Conservation (phyloP, 2,113 vertebrate species). For the Silurus glanis region DNA sequence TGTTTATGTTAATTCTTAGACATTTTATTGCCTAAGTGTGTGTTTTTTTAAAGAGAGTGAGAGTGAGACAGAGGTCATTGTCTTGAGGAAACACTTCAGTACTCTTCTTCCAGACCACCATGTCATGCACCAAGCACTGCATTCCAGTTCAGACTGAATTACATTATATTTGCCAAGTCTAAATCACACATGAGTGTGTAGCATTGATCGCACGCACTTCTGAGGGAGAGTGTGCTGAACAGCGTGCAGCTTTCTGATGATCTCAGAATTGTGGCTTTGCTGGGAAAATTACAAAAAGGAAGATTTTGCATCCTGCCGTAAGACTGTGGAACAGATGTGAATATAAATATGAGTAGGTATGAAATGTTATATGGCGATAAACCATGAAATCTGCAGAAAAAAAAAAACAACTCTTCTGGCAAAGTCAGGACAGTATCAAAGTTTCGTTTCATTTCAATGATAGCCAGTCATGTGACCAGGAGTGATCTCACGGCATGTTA, state of each 20-base stretch:
- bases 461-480: constrained; percentile 27
- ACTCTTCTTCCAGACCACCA: constrained; percentile 47
- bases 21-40: constrained; percentile 28
- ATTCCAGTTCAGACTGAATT: constrained; percentile 45
- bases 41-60: constrained; percentile 6
- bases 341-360: constrained; percentile 17
- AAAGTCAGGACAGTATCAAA: constrained; percentile 18
- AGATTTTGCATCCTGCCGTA: not conserved
- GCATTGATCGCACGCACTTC: constrained; percentile 37
- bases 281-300: constrained; percentile 24
- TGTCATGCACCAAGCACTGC: constrained; percentile 34
- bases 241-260: constrained; percentile 36
- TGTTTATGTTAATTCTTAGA: constrained; percentile 35
- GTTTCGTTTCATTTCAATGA: constrained; percentile 18
- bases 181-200: constrained; percentile 47
- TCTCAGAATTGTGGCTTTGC: constrained; percentile 24
- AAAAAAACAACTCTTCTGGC: not conserved
- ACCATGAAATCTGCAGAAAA: not conserved
- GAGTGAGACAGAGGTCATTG: constrained; percentile 36
- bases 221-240: constrained; percentile 27
- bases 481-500: constrained; percentile 29
- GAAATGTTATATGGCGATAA: constrained; percentile 24
- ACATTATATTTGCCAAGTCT: constrained; percentile 47
- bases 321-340: constrained; percentile 38
- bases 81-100: constrained; percentile 38